These are phyloP conservation scores for Troides helena DNA, from an alignment of 2,888 invertebrate species.

Conservation along the genomic window DNA sequence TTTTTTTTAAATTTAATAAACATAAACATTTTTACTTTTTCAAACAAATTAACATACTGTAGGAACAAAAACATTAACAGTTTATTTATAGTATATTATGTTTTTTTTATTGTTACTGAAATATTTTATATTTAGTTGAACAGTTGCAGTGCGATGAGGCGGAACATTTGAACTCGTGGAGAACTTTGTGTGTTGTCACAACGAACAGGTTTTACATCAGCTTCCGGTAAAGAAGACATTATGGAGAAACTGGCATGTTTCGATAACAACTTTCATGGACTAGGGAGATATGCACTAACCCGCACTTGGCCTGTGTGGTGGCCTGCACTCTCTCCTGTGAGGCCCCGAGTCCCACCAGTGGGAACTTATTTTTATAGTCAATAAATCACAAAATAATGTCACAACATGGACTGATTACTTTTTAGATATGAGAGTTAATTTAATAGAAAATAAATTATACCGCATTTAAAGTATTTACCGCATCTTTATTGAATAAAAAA, in stretches of 20 bases:
- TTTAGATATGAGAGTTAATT: conserved; percentile 16
- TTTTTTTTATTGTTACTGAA: neutral
- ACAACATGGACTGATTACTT: conserved; percentile 18
- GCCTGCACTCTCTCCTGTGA: too few relatives aligned
- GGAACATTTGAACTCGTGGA: conserved; percentile 20
- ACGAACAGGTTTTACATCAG: neutral
- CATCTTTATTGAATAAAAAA: conserved; percentile 26
- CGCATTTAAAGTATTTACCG: conserved; percentile 24
- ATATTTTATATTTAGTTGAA: conserved; percentile 4
- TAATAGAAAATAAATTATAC: conserved; percentile 28
- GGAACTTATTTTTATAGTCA: neutral
- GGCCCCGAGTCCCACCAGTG: too few relatives aligned
- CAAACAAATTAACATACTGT: too few relatives aligned
- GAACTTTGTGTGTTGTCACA: conserved; percentile 6
- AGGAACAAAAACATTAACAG: neutral
- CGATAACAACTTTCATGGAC: too few relatives aligned
- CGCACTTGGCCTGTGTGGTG: too few relatives aligned
- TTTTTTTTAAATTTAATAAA: too few relatives aligned
- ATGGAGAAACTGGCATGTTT: too few relatives aligned
- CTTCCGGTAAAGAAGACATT: too few relatives aligned
- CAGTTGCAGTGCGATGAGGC: conserved; percentile 18
- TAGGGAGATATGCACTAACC: too few relatives aligned
- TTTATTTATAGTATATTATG: neutral
- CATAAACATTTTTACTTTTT: too few relatives aligned
- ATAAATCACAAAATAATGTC: conserved; percentile 16